Base-by-base conservation (phyloP, 1,140 invertebrate genomes). In the Drosophila pseudoananassae region DNA sequence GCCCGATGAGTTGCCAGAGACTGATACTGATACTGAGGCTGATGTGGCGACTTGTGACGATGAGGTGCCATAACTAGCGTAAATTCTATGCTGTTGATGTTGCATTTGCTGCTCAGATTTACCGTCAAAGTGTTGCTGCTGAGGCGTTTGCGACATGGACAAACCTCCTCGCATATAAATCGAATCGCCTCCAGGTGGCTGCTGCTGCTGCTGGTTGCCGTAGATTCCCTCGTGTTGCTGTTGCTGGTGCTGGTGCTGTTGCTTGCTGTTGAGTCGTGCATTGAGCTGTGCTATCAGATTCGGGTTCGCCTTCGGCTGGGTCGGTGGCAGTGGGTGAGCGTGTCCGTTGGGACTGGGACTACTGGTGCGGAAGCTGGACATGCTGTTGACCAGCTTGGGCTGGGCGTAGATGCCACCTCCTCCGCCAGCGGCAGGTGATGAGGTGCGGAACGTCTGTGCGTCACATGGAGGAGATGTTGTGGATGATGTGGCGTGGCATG, bases 51-150 rank as follows among this genome's bases (percentile, higher is more conserved):
- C 23, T 66, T 81, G 52, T 76, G 83, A 77, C 76, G 83, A 77
- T 79, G 75, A 61, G 53, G 87, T 90, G 84, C 84, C 87, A 54
- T 71, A 87, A 89, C 82, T 90, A 91, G 77, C 90, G 74, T 91
- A 91, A 72, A 91, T 70, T 85, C 87, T 91, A 91, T 85, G 78
- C 70, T 87, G 79, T 49, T 76, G 63, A 59, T 81, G 69, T 61
- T 85, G 78, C 70, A 84, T 77, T 49, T 76, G 63, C 63, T 81
- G 69, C 58, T 88, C 80, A 73, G 72, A 91, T 91, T 91, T 91
- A 91, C 90, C 90, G 87, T 91, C 90, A 74, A 73, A 84, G 78
- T 85, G 71, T 90, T 91, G 90, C 90, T 91, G 90, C 87, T 90
- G 83, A 55, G 76, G 90, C 79, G 64, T 64, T 50, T 84, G 85